Percentiles rank a stretch among this genome's conserved stretches.
phyloP scores from a whole-genome alignment of 2,797 vertebrate species.

The Cercopithecus petaurista region DNA sequence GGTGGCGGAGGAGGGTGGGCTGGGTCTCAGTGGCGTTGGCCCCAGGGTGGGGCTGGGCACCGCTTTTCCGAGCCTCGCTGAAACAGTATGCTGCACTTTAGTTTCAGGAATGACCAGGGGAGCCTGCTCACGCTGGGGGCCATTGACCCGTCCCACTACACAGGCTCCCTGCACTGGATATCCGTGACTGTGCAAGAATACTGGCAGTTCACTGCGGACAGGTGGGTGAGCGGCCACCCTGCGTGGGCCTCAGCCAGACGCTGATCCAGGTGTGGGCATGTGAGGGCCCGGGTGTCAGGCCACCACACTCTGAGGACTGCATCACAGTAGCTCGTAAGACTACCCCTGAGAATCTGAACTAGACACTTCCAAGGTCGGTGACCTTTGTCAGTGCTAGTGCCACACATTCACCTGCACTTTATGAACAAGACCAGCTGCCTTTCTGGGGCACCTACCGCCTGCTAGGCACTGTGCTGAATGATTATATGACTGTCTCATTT shows the following conservation, averaged over 20 bases:
- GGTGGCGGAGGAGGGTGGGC: rapidly evolving
- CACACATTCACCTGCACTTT: neutral
- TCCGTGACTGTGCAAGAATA: slow-evolving; percentile 74
- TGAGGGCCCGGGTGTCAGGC: neutral
- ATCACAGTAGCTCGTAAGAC: neutral
- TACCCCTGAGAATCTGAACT: neutral
- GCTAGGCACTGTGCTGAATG: rapidly evolving
- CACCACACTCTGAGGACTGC: neutral
- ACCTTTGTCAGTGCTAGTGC: neutral
- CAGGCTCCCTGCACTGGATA: slow-evolving; percentile 79
- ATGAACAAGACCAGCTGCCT: rapidly evolving
- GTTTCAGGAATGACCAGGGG: slow-evolving; percentile 50
- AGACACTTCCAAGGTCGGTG: neutral
- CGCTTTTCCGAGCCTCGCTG: neutral
- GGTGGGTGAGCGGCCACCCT: slow-evolving; percentile 53
- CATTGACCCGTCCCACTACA: slow-evolving; percentile 68
- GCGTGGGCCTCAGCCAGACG: neutral
- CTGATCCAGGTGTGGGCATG: rapidly evolving
- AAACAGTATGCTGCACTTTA: neutral
- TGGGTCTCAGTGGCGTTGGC: rapidly evolving
- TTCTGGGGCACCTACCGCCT: neutral
- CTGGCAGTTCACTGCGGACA: slow-evolving; percentile 85
- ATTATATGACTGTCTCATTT: rapidly evolving
- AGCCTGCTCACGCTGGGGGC: slow-evolving; percentile 81
- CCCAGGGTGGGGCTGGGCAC: neutral